phyloP scores from a whole-genome alignment of 1,140 invertebrate genomes.

The Paralvinella palmiformis region DNA sequence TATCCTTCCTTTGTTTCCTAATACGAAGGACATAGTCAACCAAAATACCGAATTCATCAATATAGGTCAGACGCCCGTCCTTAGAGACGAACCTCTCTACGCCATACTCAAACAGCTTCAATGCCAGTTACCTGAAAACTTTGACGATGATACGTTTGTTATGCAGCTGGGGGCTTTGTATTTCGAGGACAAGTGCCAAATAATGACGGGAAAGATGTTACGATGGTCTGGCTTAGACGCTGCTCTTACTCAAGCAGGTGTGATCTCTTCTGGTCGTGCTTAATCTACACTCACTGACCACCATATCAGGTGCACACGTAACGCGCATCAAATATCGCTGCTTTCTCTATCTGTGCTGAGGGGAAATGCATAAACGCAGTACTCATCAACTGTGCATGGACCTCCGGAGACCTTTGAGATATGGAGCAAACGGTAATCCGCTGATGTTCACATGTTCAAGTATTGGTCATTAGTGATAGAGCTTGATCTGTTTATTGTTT shows the following conservation, averaged over 20 bases:
- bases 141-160: background rate
- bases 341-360: no score
- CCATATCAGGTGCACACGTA: no score
- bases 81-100: background rate
- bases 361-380: no score
- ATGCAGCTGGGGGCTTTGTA: background rate
- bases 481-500: background rate
- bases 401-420: background rate
- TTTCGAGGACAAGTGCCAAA: background rate
- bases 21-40: no score
- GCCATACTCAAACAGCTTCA: background rate
- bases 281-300: no score
- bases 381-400: no score
- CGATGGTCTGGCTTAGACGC: background rate
- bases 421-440: background rate
- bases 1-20: no score
- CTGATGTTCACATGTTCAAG: constrained; percentile 1
- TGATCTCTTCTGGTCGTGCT: no score
- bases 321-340: no score
- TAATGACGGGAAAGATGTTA: background rate
- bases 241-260: background rate
- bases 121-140: background rate
- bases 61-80: no score
- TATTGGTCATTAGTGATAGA: background rate
- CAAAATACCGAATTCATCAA: no score